Evolutionary conservation across 2,113 vertebrate species (phyloP), one percentile per base, ranked within the genome.

Genomic region (Pseudorasbora parva): DNA sequence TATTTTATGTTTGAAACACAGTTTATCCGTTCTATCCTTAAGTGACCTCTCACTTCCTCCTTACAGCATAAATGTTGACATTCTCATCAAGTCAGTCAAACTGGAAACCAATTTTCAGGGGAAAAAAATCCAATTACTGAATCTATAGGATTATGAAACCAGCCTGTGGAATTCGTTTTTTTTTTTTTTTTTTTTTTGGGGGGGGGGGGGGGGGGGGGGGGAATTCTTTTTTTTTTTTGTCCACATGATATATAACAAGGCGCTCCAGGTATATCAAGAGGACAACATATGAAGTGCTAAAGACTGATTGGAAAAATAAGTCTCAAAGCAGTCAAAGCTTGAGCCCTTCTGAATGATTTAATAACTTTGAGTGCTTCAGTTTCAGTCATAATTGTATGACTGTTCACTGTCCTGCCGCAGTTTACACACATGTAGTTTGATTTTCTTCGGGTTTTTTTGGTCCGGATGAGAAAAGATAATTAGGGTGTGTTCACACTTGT

Each of bases 51-150:
- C 23, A 49, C 69, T 71, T 71, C 21, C 21, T 71, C 19, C 19
- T 73, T 76, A 56, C 3, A 88, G 90, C 91, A 88, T 82, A 84
- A 85, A 89, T 79, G 91, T 89, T 90, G 88, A 92, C 88, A 89
- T 83, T 33, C 76, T 91, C 88, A 66, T 92, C 91, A 91, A 92
- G 90, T 89, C 89, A 78, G 83, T 72, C 84, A 81, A 92, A 84
- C 74, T 77, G 81, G 87, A 81, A 81, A 88, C 76, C 71, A 64
- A 84, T 76, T 88, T 68, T 68, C 15, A 68, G 15, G 87, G 89
- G 84, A 75, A 86, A 86, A 78, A 92, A 91, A 93, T 92, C 92
- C 91, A 94, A 93, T 94, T 94, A 93, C 59, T 49, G 85, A 89
- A 90, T 92, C 75, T 91, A 89, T 85, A 86, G 91, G 91, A 93